Evolutionary conservation across 2,797 vertebrate genomes (phyloP).

Genomic region (Chrysolophus pictus): DNA sequence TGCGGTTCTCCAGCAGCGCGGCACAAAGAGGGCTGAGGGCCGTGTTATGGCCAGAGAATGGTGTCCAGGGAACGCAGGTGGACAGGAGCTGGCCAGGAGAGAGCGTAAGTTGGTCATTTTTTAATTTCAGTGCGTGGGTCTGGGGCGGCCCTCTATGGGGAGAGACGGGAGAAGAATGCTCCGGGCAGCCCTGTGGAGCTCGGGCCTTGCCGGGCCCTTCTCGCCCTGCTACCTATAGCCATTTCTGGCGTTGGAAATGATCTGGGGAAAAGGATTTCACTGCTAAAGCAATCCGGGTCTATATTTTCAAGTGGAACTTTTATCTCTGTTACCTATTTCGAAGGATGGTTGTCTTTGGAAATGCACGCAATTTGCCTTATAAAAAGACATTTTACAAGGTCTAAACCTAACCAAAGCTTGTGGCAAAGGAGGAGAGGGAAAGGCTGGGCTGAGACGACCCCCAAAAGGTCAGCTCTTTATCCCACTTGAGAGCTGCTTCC

Average conservation of each 20-base stretch:
- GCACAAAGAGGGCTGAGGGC: neutral
- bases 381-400: neutral
- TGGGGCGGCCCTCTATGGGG: neutral
- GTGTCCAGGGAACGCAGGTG: rapidly evolving
- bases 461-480: neutral
- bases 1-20: rapidly evolving
- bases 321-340: neutral
- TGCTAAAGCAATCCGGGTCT: rapidly evolving
- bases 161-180: neutral
- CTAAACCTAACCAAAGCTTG: neutral
- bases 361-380: rapidly evolving
- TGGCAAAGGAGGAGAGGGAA: too few species aligned
- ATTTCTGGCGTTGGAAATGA: neutral
- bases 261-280: too few species aligned
- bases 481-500: too few species aligned
- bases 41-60: neutral
- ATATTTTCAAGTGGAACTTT: neutral
- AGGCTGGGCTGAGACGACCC: neutral
- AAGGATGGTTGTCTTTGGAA: neutral
- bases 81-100: neutral
- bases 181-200: neutral
- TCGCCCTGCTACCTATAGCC: neutral
- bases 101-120: neutral
- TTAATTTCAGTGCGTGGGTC: rapidly evolving
- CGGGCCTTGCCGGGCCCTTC: neutral